Conservation (phyloP, 2,888 invertebrate species). For the Amphipyra tragopoginis region DNA sequence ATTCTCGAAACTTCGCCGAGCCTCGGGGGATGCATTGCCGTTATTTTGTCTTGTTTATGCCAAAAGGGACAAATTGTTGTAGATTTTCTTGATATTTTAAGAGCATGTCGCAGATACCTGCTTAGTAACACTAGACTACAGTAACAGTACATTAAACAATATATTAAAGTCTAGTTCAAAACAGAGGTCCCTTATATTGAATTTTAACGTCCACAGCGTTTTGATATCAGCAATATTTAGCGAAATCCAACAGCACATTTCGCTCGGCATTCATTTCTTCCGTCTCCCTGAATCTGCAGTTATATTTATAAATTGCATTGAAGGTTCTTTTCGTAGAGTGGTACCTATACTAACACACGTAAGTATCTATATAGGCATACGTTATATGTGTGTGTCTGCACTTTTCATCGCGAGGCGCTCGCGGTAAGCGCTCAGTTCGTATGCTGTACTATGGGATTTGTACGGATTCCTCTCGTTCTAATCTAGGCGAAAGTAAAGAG, state of each 20-base stretch:
- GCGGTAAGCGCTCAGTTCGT: slow-evolving; percentile 31
- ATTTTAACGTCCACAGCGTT: slow-evolving; percentile 29
- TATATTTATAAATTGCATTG: slow-evolving; percentile 56
- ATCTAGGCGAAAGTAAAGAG: slow-evolving; percentile 48
- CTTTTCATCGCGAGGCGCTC: slow-evolving; percentile 39
- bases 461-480: slow-evolving; percentile 49
- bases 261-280: slow-evolving; percentile 31
- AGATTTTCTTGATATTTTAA: slow-evolving; percentile 11
- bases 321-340: slow-evolving; percentile 39
- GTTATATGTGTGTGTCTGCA: slow-evolving; percentile 18
- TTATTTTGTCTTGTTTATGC: slow-evolving; percentile 24
- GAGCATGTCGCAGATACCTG: slow-evolving; percentile 1
- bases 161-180: slow-evolving; percentile 17
- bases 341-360: slow-evolving; percentile 8
- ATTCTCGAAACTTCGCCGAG: slow-evolving; percentile 31
- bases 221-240: slow-evolving; percentile 31
- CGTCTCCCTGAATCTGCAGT: slow-evolving; percentile 48
- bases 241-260: slow-evolving; percentile 36
- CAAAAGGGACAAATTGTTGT: slow-evolving; percentile 13
- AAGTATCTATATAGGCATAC: slow-evolving; percentile 7
- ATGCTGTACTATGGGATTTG: slow-evolving; percentile 45
- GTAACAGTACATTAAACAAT: slow-evolving; percentile 1
- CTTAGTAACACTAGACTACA: background rate
- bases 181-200: slow-evolving; percentile 18
- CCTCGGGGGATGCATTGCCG: slow-evolving; percentile 43